Percentiles rank a stretch among this genome's conserved stretches.
phyloP scores from a whole-genome alignment of 2,113 vertebrate species.

The Excalfactoria chinensis region DNA sequence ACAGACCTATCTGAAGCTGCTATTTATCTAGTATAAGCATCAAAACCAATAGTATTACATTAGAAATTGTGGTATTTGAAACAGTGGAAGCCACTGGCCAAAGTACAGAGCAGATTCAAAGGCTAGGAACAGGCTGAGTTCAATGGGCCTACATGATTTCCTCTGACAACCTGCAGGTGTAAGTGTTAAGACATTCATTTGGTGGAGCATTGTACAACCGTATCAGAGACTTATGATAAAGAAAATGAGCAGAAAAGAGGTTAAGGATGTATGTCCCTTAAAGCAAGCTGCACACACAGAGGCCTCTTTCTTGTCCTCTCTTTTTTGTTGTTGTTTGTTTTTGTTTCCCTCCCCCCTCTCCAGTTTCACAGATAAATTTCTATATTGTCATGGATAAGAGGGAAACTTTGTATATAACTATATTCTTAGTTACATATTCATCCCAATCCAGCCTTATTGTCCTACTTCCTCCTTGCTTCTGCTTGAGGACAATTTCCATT shows the following conservation, averaged over 20 bases:
- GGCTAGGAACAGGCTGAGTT: background rate
- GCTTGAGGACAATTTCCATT: background rate
- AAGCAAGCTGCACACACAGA: background rate
- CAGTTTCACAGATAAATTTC: background rate
- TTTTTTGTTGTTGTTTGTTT: background rate
- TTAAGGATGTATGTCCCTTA: background rate
- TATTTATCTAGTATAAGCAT: background rate
- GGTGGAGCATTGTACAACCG: background rate
- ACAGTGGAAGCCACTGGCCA: background rate
- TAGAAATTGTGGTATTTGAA: background rate
- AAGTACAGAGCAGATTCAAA: background rate
- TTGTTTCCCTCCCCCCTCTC: accelerated
- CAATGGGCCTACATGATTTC: background rate
- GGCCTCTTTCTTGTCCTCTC: background rate
- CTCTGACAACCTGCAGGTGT: background rate
- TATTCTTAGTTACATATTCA: background rate
- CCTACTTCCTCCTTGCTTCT: background rate
- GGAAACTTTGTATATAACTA: accelerated
- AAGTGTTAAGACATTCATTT: background rate
- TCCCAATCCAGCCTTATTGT: background rate
- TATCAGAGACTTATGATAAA: background rate
- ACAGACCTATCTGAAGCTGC: background rate
- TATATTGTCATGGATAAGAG: background rate
- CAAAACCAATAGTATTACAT: background rate
- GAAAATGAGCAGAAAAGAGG: background rate